Evolutionary conservation across 2,113 vertebrate genomes (phyloP).

Genomic region (Notiomystis cincta): DNA sequence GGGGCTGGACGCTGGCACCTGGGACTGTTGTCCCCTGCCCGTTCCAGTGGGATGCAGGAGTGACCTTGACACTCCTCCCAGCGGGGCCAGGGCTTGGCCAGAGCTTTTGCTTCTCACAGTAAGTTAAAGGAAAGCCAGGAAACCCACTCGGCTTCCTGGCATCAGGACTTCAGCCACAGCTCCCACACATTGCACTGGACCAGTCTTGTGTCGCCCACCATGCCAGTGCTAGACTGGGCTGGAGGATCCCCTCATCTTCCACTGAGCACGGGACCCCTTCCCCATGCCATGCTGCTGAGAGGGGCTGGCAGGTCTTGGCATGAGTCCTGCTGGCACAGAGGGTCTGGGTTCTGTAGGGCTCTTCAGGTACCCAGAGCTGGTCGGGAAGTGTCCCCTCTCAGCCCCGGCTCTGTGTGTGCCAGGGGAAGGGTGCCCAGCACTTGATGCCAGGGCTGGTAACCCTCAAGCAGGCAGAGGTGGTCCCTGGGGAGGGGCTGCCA

Average conservation of each 20-base stretch:
- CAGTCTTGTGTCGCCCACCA: too few species aligned
- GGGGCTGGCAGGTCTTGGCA: not conserved
- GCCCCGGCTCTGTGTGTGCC: not conserved
- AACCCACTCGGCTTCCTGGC: fast-evolving
- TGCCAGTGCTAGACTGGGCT: not conserved
- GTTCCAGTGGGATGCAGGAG: fast-evolving
- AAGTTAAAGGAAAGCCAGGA: not conserved
- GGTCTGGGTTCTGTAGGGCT: not conserved
- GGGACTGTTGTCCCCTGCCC: fast-evolving
- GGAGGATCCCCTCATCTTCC: too few species aligned
- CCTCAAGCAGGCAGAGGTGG: not conserved
- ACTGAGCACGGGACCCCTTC: fast-evolving
- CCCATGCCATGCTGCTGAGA: fast-evolving
- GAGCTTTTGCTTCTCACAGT: not conserved
- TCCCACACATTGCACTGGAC: fast-evolving
- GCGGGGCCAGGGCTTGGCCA: fast-evolving
- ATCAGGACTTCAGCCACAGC: fast-evolving
- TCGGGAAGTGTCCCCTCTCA: not conserved
- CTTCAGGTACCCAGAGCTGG: not conserved
- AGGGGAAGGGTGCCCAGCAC: not conserved
- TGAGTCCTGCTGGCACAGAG: fast-evolving
- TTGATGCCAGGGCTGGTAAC: not conserved
- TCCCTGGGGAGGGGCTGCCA: not conserved
- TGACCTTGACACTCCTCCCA: not conserved
- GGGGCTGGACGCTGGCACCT: not conserved